Percentiles rank a stretch among this genome's conserved stretches.
These are phyloP conservation scores for Heteronetta atricapilla DNA, from an alignment of 2,113 vertebrate genomes.

Conservation along the genomic window DNA sequence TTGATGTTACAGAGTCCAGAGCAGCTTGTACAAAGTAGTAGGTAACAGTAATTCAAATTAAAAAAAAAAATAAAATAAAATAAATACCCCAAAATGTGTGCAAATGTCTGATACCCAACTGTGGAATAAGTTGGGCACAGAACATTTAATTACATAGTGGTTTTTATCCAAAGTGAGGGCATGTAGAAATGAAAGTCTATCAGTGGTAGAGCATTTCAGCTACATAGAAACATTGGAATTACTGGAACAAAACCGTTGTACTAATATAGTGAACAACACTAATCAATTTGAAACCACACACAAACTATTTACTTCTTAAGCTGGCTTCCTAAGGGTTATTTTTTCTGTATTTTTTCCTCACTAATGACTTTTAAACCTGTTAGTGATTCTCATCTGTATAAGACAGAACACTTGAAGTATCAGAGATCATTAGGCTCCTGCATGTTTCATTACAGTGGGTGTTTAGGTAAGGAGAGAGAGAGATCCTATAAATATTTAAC, in stretches of 20 bases:
- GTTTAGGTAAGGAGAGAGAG: background rate
- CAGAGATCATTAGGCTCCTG: background rate
- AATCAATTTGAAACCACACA: background rate
- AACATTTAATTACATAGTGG: background rate
- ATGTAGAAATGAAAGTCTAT: background rate
- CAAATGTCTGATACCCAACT: background rate
- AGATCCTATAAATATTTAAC: background rate
- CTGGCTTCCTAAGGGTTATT: background rate
- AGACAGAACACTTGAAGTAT: background rate
- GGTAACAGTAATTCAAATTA: background rate
- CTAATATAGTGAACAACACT: background rate
- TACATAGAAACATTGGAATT: background rate
- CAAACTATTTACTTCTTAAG: background rate
- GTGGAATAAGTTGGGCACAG: fast-evolving
- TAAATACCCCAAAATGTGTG: background rate
- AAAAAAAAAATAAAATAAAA: background rate
- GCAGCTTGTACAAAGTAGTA: background rate
- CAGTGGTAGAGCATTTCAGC: background rate
- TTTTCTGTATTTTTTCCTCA: background rate
- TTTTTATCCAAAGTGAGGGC: background rate
- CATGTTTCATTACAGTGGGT: background rate
- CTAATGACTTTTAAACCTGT: background rate
- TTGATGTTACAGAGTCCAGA: background rate
- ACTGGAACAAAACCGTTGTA: background rate
- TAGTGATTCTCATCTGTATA: background rate